These are phyloP conservation scores for Diadromus collaris DNA, from an alignment of 2,888 invertebrate genomes.

Conservation along the genomic window DNA sequence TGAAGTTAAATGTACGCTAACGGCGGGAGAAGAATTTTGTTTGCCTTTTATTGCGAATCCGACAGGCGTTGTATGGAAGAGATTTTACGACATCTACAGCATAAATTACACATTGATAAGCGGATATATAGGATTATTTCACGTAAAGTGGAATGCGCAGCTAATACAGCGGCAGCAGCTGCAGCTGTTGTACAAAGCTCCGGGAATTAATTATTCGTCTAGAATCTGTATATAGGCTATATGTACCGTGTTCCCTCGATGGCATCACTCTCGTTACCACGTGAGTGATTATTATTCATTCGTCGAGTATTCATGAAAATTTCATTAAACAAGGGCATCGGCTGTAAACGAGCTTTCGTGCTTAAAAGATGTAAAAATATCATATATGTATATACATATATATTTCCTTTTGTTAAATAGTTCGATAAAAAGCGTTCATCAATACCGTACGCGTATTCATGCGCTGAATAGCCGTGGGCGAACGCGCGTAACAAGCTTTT, in stretches of 20 bases:
- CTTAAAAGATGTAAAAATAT: constrained; percentile 2
- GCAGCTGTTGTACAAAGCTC: constrained; percentile 48
- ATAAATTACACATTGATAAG: background rate
- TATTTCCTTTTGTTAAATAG: background rate
- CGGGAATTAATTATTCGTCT: constrained; percentile 53
- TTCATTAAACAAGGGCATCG: constrained; percentile 34
- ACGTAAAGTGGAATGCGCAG: constrained; percentile 21
- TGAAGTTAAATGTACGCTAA: background rate
- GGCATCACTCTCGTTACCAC: constrained; percentile 1
- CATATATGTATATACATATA: background rate
- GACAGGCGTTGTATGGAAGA: background rate
- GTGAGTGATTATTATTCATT: constrained; percentile 43
- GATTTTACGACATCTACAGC: constrained; percentile 1
- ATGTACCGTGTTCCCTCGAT: constrained; percentile 26
- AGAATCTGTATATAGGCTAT: constrained; percentile 33
- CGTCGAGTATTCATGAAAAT: constrained; percentile 31
- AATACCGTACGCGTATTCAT: background rate
- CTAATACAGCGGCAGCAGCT: constrained; percentile 46
- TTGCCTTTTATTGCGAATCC: background rate
- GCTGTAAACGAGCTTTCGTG: background rate
- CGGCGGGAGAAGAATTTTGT: background rate
- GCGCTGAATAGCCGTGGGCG: background rate
- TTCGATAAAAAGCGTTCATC: constrained; percentile 8
- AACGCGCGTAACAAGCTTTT: background rate
- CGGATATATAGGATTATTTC: constrained; percentile 31